These are phyloP conservation scores for Syngnathus scovelli DNA, from an alignment of 2,113 vertebrate species.

Conservation along the genomic window DNA sequence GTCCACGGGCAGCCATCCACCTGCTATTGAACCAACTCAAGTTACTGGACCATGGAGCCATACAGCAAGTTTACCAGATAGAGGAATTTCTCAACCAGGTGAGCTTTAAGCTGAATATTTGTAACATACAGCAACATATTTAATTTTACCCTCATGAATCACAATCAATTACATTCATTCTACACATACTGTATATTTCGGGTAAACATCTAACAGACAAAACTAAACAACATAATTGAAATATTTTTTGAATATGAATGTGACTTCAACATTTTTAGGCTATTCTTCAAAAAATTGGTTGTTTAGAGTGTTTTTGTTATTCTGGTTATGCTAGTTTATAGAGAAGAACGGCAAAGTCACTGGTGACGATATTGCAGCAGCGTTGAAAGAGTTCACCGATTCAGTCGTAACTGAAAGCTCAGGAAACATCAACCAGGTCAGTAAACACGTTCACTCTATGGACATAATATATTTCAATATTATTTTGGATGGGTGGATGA, in stretches of 20 bases:
- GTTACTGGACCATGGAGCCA: conserved; percentile 79
- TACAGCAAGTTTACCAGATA: conserved; percentile 80
- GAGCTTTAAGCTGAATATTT: conserved; percentile 30
- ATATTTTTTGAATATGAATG: background rate
- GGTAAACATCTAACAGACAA: background rate
- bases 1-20: conserved; percentile 79
- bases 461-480: background rate
- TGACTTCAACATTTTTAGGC: background rate
- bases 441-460: conserved; percentile 11
- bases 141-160: background rate
- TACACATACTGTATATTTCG: background rate
- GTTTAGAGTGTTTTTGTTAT: background rate
- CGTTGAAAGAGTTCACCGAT: conserved; percentile 68
- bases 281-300: background rate
- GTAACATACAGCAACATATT: background rate
- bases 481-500: background rate
- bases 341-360: conserved; percentile 73
- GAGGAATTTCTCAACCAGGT: conserved; percentile 78
- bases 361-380: conserved; percentile 75
- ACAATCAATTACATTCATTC: background rate
- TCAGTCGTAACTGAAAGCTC: conserved; percentile 50
- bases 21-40: conserved; percentile 82
- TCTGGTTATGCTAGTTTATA: conserved; percentile 69
- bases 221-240: background rate
- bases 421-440: conserved; percentile 48